phyloP scores from a whole-genome alignment of 2,797 vertebrate species.

The Moxostoma hubbsi region DNA sequence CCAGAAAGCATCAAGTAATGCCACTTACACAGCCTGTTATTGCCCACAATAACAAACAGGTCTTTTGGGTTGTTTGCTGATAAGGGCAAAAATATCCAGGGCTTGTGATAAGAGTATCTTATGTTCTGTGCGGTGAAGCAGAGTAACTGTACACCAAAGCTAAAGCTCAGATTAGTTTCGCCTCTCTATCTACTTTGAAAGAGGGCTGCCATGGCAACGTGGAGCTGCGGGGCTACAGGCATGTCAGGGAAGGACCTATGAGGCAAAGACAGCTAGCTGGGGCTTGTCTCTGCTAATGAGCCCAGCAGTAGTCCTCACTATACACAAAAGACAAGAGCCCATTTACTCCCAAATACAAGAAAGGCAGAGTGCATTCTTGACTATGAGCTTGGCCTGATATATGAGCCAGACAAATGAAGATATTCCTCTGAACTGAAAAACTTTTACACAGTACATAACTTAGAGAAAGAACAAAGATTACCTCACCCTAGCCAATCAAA shows the following conservation, averaged over 20 bases:
- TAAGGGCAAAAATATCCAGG: conserved; percentile 20
- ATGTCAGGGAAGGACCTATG: conserved; percentile 23
- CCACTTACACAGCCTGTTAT: conserved; percentile 15
- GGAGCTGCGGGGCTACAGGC: conserved; percentile 11
- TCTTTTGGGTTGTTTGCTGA: conserved; percentile 18
- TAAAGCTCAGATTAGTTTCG: conserved; percentile 47
- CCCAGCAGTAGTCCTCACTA: neutral
- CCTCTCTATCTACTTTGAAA: conserved; percentile 15
- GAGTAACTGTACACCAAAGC: conserved; percentile 46
- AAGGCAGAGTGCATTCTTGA: neutral
- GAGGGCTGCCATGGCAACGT: conserved; percentile 40
- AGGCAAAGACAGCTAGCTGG: conserved; percentile 23
- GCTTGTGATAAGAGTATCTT: conserved; percentile 46
- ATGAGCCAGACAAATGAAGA: neutral
- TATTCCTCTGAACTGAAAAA: neutral
- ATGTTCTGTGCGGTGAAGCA: conserved; percentile 19
- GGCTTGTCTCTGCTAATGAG: conserved; percentile 45
- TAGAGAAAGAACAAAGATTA: neutral
- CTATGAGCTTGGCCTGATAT: neutral
- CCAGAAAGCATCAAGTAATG: neutral
- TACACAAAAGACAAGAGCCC: conserved; percentile 2
- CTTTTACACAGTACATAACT: neutral
- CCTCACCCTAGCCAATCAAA: too few relatives aligned
- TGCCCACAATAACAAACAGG: conserved; percentile 33
- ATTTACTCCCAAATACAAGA: neutral